These are phyloP conservation scores for Lepus timidus DNA, from an alignment of 2,113 vertebrate species.

Conservation along the genomic window DNA sequence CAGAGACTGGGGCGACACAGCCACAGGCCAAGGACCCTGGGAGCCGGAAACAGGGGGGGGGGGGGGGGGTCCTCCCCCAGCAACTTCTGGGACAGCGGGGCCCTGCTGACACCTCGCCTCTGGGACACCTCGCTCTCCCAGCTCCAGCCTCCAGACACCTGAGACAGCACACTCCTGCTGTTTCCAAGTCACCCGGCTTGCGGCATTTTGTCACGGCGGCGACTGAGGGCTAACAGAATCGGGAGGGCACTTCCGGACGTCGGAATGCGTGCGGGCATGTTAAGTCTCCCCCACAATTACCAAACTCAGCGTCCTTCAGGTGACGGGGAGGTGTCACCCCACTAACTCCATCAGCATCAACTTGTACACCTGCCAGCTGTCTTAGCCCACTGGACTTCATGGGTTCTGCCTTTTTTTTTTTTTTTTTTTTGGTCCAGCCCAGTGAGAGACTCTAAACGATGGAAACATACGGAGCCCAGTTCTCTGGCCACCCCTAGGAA, in stretches of 20 bases:
- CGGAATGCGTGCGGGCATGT: rapidly evolving
- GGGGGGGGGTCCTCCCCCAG: too few relatives aligned
- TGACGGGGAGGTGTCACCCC: neutral
- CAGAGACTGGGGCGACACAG: rapidly evolving
- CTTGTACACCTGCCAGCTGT: neutral
- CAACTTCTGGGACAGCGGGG: neutral
- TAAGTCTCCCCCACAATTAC: neutral
- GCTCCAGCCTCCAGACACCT: neutral
- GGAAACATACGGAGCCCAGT: neutral
- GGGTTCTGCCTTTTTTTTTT: neutral
- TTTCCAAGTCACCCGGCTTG: neutral
- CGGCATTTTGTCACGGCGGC: rapidly evolving
- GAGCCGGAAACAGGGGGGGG: neutral
- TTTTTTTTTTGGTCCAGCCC: too few relatives aligned
- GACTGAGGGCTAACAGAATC: rapidly evolving
- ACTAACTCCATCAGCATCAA: neutral
- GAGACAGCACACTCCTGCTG: neutral
- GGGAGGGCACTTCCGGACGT: rapidly evolving
- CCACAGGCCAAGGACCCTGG: neutral
- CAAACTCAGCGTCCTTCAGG: rapidly evolving
- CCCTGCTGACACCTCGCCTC: neutral
- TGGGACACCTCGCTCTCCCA: too few relatives aligned
- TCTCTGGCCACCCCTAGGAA: neutral
- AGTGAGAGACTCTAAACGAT: neutral
- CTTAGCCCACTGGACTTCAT: neutral